A percentile compares a stretch with the other conserved stretches of the same genome.
These are phyloP conservation scores for Dimorphilus gyrociliatus DNA, from an alignment of 2,888 invertebrate species.

Conservation along the genomic window DNA sequence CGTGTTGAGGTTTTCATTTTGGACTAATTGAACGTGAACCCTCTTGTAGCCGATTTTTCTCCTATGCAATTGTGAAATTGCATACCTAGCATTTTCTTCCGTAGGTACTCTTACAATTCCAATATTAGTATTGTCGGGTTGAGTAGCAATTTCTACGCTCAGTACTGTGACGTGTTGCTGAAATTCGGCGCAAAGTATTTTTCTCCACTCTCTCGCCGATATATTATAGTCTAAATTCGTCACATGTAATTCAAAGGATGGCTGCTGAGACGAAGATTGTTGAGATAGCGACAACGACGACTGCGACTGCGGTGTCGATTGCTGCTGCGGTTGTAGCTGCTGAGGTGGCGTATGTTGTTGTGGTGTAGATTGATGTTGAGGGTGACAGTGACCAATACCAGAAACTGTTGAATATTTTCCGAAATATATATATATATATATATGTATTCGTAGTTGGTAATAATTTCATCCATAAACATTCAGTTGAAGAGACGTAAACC, in stretches of 20 bases:
- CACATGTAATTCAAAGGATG: slow-evolving; percentile 39
- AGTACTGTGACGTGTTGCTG: slow-evolving; percentile 49
- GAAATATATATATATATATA: too few species aligned
- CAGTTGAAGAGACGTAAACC: too few species aligned
- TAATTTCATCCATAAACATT: too few species aligned
- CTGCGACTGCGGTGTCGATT: too few species aligned
- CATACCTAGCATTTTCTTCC: slow-evolving; percentile 48
- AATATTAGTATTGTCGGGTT: slow-evolving; percentile 51
- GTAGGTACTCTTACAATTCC: slow-evolving; percentile 55
- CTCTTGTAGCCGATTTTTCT: slow-evolving; percentile 63
- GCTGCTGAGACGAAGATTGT: too few species aligned
- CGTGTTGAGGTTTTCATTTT: slow-evolving; percentile 17
- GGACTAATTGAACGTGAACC: slow-evolving; percentile 47
- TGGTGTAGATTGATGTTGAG: too few species aligned
- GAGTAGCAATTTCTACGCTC: slow-evolving; percentile 47
- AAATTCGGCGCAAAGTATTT: slow-evolving; percentile 47
- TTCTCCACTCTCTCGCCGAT: slow-evolving; percentile 49
- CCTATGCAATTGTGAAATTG: slow-evolving; percentile 66
- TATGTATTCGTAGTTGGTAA: too few species aligned
- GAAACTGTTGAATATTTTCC: too few species aligned
- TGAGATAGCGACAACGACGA: too few species aligned
- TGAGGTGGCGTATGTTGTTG: too few species aligned
- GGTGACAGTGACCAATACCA: too few species aligned
- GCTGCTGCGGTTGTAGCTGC: too few species aligned
- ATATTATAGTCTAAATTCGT: slow-evolving; percentile 56